Conservation (phyloP, 2,113 vertebrate species). For the Proteles cristata region DNA sequence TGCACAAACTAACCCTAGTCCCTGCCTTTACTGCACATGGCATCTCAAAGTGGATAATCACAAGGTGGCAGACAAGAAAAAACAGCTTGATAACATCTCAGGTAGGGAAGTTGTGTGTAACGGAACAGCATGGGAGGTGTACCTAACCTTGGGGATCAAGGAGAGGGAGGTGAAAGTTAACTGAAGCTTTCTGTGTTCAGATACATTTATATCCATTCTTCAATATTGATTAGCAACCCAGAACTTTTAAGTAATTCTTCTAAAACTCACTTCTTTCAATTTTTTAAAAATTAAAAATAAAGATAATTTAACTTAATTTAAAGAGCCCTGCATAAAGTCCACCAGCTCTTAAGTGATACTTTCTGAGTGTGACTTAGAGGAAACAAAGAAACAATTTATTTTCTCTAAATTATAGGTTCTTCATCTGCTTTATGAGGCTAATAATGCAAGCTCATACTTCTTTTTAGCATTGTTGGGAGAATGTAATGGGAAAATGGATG, state of each 20-base stretch:
- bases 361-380: neutral
- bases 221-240: neutral
- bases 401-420: neutral
- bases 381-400: neutral
- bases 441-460: neutral
- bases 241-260: neutral
- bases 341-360: neutral
- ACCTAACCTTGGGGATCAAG: neutral
- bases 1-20: rapidly evolving
- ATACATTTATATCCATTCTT: neutral
- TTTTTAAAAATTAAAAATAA: no score
- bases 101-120: neutral
- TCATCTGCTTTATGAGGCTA: neutral
- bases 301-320: no score
- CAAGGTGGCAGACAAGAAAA: neutral
- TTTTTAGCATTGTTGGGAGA: neutral
- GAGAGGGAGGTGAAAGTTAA: neutral
- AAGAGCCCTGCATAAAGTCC: neutral
- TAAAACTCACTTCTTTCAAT: neutral
- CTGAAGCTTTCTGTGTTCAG: neutral
- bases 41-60: neutral
- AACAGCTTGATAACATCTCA: neutral
- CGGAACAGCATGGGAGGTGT: rapidly evolving
- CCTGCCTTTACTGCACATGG: rapidly evolving
- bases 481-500: neutral